phyloP scores from a whole-genome alignment of 2,113 vertebrate genomes.

The Orthonyx spaldingii region DNA sequence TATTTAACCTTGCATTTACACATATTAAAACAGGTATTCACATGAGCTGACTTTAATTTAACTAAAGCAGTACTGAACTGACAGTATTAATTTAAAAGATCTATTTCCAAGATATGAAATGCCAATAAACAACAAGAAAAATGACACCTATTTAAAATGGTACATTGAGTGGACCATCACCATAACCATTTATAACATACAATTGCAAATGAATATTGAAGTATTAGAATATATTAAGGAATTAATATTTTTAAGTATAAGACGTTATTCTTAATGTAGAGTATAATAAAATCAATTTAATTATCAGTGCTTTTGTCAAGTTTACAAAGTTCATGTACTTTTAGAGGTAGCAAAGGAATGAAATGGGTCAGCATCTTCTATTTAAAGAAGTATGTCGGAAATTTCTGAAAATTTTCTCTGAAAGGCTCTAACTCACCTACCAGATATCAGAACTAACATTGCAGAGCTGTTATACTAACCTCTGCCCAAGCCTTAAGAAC shows the following conservation, averaged over 20 bases:
- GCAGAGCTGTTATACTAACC: constrained; percentile 58
- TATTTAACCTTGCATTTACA: neutral
- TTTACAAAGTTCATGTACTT: neutral
- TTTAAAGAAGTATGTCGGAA: neutral
- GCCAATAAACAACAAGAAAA: neutral
- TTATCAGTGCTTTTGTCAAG: neutral
- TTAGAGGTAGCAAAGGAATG: neutral
- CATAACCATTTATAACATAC: neutral
- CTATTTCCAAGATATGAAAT: neutral
- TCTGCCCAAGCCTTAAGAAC: constrained; percentile 96
- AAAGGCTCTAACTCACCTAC: neutral
- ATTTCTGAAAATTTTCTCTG: neutral
- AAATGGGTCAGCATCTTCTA: neutral
- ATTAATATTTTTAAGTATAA: neutral
- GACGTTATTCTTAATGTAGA: neutral
- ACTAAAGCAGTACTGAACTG: neutral
- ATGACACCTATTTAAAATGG: neutral
- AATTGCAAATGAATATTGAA: neutral
- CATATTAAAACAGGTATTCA: neutral
- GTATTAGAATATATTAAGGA: neutral
- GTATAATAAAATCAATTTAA: neutral
- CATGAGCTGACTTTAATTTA: neutral
- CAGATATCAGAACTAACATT: neutral
- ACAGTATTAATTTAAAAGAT: neutral
- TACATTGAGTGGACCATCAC: neutral